Conservation (phyloP, 2,113 vertebrate species). For the Esox niger region DNA sequence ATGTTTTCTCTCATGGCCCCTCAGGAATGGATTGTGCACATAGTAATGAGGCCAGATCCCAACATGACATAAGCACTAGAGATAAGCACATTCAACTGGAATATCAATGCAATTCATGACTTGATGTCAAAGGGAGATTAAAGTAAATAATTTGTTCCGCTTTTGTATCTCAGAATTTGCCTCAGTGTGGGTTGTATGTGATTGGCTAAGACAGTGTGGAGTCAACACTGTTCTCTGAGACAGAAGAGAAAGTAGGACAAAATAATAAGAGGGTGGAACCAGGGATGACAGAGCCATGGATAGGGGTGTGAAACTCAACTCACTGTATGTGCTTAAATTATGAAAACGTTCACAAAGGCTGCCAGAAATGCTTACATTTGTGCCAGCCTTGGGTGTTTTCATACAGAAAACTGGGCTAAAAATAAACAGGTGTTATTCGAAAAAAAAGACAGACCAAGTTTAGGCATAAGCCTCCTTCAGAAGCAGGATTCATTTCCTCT, state of each 20-base stretch:
- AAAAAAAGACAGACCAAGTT: constrained; percentile 5
- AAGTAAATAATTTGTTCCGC: too few species aligned
- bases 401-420: background rate
- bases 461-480: background rate
- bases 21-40: background rate
- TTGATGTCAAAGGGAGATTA: background rate
- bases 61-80: too few species aligned
- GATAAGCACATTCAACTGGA: background rate
- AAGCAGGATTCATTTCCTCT: background rate
- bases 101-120: background rate
- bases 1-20: background rate
- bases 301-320: background rate
- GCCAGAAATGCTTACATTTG: background rate
- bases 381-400: background rate
- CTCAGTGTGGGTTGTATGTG: too few species aligned
- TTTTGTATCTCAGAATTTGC: too few species aligned
- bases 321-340: background rate
- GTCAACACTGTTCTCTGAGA: too few species aligned
- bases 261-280: too few species aligned
- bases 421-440: background rate
- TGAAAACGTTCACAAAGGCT: background rate
- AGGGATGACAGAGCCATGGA: too few species aligned
- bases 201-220: too few species aligned
- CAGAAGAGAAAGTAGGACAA: too few species aligned
- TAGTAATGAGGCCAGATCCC: background rate